Evolutionary conservation across 2,797 vertebrate genomes (phyloP).

Genomic region (Tapirus indicus): DNA sequence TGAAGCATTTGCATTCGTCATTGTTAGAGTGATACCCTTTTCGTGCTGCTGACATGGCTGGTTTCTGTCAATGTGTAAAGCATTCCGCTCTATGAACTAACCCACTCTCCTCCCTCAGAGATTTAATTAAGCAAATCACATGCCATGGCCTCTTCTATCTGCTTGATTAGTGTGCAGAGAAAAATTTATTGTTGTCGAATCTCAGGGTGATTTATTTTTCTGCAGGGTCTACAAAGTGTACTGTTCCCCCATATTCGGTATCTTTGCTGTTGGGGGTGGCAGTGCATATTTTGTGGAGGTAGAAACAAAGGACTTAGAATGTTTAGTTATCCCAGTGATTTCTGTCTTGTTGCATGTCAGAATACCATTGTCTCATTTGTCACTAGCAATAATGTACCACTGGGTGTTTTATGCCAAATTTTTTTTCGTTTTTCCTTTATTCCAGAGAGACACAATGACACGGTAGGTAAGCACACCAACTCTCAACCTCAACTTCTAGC

Average conservation of each 20-base stretch:
- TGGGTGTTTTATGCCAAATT: neutral
- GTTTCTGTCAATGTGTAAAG: constrained; percentile 56
- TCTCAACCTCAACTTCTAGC: neutral
- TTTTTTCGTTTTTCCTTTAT: neutral
- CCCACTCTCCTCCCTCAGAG: constrained; percentile 32
- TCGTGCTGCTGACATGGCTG: constrained; percentile 22
- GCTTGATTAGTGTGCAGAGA: constrained; percentile 62
- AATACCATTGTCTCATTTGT: neutral
- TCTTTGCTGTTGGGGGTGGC: neutral
- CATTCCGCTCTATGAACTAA: constrained; percentile 20
- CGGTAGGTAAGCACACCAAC: neutral
- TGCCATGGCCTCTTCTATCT: constrained; percentile 57
- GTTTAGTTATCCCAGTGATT: neutral
- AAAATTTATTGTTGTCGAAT: constrained; percentile 64
- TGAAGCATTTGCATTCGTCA: neutral
- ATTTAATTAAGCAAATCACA: constrained; percentile 78
- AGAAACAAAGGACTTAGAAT: constrained; percentile 34
- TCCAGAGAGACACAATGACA: neutral
- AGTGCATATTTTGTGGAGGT: neutral
- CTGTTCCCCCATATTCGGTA: neutral
- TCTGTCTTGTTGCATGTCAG: neutral
- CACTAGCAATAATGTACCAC: neutral
- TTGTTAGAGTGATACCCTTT: constrained; percentile 25
- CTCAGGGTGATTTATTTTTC: constrained; percentile 68
- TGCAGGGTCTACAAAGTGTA: neutral